Conservation (phyloP, 2,113 vertebrate genomes). For the Myrmophylax atrothorax region DNA sequence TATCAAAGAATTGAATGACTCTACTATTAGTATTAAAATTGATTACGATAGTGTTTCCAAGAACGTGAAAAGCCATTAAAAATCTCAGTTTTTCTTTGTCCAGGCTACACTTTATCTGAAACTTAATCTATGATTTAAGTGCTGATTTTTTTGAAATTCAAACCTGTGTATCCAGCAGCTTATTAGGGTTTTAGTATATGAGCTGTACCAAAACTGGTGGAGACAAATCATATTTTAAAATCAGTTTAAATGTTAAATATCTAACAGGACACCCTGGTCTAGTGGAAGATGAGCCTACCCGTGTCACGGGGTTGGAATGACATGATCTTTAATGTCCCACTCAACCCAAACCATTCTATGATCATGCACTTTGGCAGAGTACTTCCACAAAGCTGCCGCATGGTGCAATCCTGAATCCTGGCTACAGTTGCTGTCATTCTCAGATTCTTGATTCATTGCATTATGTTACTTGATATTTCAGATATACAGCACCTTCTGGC, state of each 20-base stretch:
- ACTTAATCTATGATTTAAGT: neutral
- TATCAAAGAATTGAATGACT: neutral
- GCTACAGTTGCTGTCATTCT: neutral
- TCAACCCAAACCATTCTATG: neutral
- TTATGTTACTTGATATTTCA: neutral
- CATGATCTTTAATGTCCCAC: neutral
- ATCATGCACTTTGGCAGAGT: neutral
- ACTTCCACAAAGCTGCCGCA: neutral
- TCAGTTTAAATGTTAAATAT: neutral
- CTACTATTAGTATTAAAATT: neutral
- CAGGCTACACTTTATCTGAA: neutral
- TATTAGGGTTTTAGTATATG: neutral
- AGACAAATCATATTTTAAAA: neutral
- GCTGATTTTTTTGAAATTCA: neutral
- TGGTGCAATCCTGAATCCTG: neutral
- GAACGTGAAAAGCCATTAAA: accelerated
- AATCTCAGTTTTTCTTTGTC: neutral
- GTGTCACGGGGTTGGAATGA: neutral
- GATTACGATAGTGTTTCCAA: neutral
- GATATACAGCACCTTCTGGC: neutral
- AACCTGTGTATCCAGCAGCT: neutral
- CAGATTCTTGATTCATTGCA: neutral
- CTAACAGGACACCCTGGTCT: neutral
- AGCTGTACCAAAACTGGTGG: neutral
- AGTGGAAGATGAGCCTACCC: neutral